phyloP scores from a whole-genome alignment of 2,888 invertebrate species.

The Drosophila anomelani region DNA sequence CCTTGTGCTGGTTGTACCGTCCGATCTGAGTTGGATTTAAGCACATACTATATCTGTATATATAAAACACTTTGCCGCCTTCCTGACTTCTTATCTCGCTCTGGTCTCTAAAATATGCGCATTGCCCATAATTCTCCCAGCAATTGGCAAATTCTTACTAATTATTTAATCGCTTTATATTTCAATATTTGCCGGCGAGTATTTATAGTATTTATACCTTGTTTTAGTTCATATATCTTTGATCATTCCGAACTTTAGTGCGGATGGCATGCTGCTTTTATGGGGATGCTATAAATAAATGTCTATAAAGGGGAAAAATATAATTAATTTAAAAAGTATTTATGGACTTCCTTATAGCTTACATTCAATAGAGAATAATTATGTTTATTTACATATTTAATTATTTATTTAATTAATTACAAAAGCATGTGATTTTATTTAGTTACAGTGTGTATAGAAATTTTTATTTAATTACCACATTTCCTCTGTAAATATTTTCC shows the following conservation, averaged over 20 bases:
- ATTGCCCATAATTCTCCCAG: conserved; percentile 54
- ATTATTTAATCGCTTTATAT: conserved; percentile 69
- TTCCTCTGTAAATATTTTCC: not conserved
- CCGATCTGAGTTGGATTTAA: conserved; percentile 47
- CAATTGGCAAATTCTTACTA: conserved; percentile 73
- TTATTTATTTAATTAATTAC: not conserved
- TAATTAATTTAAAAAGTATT: not conserved
- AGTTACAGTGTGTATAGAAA: too few relatives aligned
- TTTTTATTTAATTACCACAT: not conserved
- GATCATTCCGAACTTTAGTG: conserved; percentile 10
- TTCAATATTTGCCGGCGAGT: conserved; percentile 52
- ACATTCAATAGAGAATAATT: not conserved
- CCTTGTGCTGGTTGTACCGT: conserved; percentile 61
- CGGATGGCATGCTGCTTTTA: conserved; percentile 15
- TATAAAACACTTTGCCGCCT: conserved; percentile 65
- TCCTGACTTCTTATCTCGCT: conserved; percentile 75
- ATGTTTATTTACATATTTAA: not conserved
- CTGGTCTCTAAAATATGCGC: conserved; percentile 30
- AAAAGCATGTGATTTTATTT: not conserved
- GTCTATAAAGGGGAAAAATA: not conserved
- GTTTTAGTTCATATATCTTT: conserved; percentile 30
- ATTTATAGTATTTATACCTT: conserved; percentile 25
- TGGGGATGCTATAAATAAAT: not conserved
- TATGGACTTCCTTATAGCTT: not conserved
- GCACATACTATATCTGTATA: conserved; percentile 21